These are phyloP conservation scores for Danaus chrysippus DNA, from an alignment of 2,888 invertebrate species.

Conservation along the genomic window DNA sequence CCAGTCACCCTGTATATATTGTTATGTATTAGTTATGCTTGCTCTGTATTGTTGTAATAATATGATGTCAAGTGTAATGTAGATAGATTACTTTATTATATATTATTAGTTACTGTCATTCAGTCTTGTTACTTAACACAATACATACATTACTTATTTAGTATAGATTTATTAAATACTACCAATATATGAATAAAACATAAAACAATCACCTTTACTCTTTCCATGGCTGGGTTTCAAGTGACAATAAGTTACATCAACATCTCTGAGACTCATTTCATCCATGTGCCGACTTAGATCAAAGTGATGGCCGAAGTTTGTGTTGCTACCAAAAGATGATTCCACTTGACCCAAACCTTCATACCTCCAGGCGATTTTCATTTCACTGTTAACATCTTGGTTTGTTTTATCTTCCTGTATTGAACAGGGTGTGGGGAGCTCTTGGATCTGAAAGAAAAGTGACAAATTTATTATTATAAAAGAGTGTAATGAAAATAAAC, in stretches of 20 bases:
- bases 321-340: constrained; percentile 66
- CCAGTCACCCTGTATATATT: too few relatives aligned
- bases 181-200: background rate
- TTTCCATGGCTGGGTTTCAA: constrained; percentile 38
- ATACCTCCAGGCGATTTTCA: constrained; percentile 96
- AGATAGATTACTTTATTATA: too few relatives aligned
- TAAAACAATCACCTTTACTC: constrained; percentile 36
- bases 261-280: constrained; percentile 73
- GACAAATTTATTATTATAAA: background rate
- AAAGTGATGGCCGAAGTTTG: constrained; percentile 87
- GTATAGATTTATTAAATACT: background rate
- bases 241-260: constrained; percentile 80
- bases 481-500: background rate
- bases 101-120: too few relatives aligned
- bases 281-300: constrained; percentile 88
- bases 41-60: too few relatives aligned
- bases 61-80: too few relatives aligned
- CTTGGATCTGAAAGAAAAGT: constrained; percentile 62
- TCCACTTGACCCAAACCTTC: constrained; percentile 85
- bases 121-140: too few relatives aligned
- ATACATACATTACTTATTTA: too few relatives aligned
- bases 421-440: constrained; percentile 74
- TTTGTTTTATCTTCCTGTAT: constrained; percentile 61
- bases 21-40: too few relatives aligned
- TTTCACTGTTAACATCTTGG: constrained; percentile 66